Conservation (phyloP, 2,888 invertebrate genomes). For the Acanthosepion esculentum region DNA sequence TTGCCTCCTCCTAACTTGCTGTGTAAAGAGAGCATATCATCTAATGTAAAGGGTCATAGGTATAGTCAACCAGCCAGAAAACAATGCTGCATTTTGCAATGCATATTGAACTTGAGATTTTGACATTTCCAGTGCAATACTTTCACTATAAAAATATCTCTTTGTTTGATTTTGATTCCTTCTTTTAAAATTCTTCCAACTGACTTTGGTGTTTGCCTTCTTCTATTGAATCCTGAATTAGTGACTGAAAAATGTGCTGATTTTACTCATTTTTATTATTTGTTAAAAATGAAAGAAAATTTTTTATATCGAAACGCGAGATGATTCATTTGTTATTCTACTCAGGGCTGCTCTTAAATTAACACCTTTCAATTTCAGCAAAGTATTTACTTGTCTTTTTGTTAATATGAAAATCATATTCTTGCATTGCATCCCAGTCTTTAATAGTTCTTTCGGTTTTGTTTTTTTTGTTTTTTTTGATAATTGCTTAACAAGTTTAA, state of each 20-base stretch:
- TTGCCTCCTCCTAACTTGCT: too few relatives aligned
- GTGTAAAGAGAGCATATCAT: too few relatives aligned
- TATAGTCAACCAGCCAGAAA: too few relatives aligned
- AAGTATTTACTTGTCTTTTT: not conserved
- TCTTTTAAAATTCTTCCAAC: not conserved
- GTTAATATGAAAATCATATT: not conserved
- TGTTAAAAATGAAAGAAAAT: not conserved
- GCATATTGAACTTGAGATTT: not conserved
- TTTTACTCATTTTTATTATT: conserved; percentile 4
- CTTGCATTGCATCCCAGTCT: not conserved
- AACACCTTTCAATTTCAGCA: not conserved
- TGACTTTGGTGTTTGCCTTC: not conserved
- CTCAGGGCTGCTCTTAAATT: conserved; percentile 6
- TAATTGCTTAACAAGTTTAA: conserved; percentile 4
- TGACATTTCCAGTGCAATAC: not conserved
- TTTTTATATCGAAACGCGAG: not conserved
- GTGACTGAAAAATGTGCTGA: not conserved
- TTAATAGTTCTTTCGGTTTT: not conserved
- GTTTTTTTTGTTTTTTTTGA: not conserved
- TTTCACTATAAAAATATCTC: not conserved
- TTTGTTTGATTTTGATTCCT: not conserved
- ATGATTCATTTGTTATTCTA: conserved; percentile 23
- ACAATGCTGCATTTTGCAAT: too few relatives aligned
- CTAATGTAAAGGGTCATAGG: too few relatives aligned
- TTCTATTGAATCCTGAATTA: not conserved